These are phyloP conservation scores for Drosophila persimilis DNA, from an alignment of 1,140 invertebrate genomes.

Conservation along the genomic window DNA sequence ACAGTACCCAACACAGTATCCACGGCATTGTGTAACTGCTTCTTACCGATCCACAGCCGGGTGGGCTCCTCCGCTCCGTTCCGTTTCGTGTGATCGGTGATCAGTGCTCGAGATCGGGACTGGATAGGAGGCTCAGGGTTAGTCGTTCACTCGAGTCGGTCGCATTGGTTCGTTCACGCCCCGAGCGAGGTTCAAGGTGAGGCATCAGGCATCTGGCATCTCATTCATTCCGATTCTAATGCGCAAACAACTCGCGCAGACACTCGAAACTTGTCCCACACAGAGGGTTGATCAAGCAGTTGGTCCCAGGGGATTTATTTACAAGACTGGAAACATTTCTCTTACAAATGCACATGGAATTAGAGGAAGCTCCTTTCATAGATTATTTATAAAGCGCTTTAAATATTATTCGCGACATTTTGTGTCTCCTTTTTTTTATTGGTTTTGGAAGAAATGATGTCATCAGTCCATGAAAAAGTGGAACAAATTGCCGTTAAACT, in stretches of 20 bases:
- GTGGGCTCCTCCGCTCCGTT: conserved; percentile 32
- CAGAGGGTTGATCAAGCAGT: conserved; percentile 1
- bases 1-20: conserved; percentile 17
- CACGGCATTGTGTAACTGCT: conserved; percentile 53
- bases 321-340: too few relatives aligned
- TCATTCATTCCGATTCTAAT: conserved; percentile 58
- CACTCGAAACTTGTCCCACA: conserved; percentile 11
- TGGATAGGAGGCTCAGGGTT: conserved; percentile 50
- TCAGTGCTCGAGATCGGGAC: conserved; percentile 38
- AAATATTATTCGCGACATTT: too few relatives aligned
- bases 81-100: conserved; percentile 13
- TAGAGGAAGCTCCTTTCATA: too few relatives aligned
- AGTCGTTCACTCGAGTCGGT: conserved; percentile 36
- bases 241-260: conserved; percentile 30
- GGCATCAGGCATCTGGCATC: conserved; percentile 21
- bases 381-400: too few relatives aligned
- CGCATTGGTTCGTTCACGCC: conserved; percentile 18
- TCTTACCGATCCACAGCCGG: conserved; percentile 32
- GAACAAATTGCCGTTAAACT: too few relatives aligned
- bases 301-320: not conserved
- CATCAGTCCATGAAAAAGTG: too few relatives aligned
- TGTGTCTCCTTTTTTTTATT: too few relatives aligned
- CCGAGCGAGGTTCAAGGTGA: conserved; percentile 64
- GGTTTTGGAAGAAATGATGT: too few relatives aligned
- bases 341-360: too few relatives aligned